Evolutionary conservation across 53 echinoderm and acorn worm genomes (phyloP), one percentile per base, ranked within the genome.

Genomic region (Paelopatides confundens): DNA sequence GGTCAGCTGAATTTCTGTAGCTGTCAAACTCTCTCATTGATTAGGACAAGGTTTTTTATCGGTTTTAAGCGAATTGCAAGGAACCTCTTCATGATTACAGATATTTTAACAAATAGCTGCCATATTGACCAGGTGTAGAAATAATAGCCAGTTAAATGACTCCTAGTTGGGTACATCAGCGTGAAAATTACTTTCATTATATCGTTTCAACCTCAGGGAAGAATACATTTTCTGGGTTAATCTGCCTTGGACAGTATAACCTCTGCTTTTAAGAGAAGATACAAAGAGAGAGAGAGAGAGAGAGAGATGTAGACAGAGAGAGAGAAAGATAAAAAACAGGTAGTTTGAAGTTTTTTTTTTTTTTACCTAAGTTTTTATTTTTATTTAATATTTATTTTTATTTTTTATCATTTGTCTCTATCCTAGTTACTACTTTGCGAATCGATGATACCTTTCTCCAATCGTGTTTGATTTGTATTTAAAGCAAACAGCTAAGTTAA

Each of bases 51-150:
- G 33, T 40, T 74, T 40, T 74, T 74, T 74, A 74, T 35, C 74
- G 74, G 46, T 30, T 21, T 18, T 21, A 74, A 74, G 39, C 39
- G 23, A 39, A 74, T 74, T 74, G 40, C 74, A 46, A 26, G 74
- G 74, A 17, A 74, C 74, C 74, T 46, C 74, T 74, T 74, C 74
- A 46, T 46, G 38, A 74, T 74, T 74, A 74, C 74, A 74, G 43
- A 74, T 74, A 39, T 74, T 74, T 74, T 74, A 46, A 46, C 74
- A 74, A 74, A 74, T 74, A 74, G 74, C 40, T 39, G 74, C 74
- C 74, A 74, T 74, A 74, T 74, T 74, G 74, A 74, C 74, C 74
- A 74, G 74, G 74, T 74, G 74, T 74, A 5, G 74, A 39, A 74
- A 74, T 74, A 74, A 74, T 23, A 74, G 74, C 40, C 74, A 74